phyloP scores from a whole-genome alignment of 2,797 vertebrate species.

The Protosalanx chinensis region DNA sequence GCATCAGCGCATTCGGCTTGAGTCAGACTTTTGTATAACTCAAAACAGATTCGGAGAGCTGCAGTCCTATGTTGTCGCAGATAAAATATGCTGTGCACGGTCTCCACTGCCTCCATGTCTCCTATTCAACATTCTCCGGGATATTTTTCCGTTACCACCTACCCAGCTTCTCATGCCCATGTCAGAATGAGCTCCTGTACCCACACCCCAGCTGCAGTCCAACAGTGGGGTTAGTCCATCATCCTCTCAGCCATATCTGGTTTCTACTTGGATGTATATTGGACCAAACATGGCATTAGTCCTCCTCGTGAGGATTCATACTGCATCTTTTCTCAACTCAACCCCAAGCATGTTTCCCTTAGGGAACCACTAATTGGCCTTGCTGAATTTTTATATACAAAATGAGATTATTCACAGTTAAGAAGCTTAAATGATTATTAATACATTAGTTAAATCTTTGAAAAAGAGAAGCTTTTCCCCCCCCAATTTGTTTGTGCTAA shows the following conservation, averaged over 20 bases:
- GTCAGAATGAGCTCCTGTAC: slow-evolving; percentile 4
- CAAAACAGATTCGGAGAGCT: slow-evolving; percentile 12
- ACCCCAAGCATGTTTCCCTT: background rate
- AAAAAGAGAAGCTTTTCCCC: background rate
- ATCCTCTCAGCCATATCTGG: slow-evolving; percentile 2
- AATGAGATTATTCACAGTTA: background rate
- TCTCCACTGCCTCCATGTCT: background rate
- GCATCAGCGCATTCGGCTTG: slow-evolving; percentile 1
- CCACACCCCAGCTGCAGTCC: background rate
- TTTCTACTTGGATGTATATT: background rate
- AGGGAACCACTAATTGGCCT: background rate
- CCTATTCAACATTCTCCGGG: background rate
- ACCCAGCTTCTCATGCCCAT: slow-evolving; percentile 9
- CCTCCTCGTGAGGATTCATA: background rate
- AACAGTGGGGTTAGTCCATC: slow-evolving; percentile 17
- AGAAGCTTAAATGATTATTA: background rate
- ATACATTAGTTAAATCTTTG: background rate
- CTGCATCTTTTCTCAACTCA: background rate
- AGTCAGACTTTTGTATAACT: slow-evolving; percentile 10
- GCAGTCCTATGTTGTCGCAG: slow-evolving; percentile 12
- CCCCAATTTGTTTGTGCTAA: too few species aligned
- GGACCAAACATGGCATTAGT: background rate
- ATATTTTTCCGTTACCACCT: slow-evolving; percentile 13
- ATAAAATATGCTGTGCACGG: slow-evolving; percentile 5
- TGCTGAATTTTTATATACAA: background rate